Base-by-base conservation (phyloP, 2,888 invertebrate species). In the Molorchus minor region DNA sequence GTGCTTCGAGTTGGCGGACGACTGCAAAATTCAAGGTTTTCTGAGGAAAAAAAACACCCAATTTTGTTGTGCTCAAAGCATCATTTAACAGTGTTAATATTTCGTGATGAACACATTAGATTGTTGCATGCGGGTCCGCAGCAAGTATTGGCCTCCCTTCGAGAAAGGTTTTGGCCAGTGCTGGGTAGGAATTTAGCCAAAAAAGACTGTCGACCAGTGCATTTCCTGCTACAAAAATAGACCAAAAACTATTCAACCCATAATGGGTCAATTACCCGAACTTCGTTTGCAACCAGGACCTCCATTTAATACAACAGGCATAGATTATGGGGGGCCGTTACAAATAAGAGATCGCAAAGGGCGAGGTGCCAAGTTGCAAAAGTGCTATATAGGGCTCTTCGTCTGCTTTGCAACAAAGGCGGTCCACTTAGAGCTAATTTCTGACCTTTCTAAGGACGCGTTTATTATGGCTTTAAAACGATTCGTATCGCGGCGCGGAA, bases 311-410 rank as follows among this genome's bases (percentile, higher is more conserved):
- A 64, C 62, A 33, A 17, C 55, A 0, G 58, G 58, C 29, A 38
- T 62, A 10, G 68, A 70, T 44, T 69, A 62, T 38, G 68, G 63
- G 5, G 70, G 67, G n/a, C 67, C 65, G 3, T 56, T 68, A 49
- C 36, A 36, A 36, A 45, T 65, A 13, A 61, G 59, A n/a, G 66
- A 65, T 40, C 58, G 52, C 36, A 54, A 58, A 25, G 58, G 65
- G 21, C 43, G 65, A 4, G 60, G 63, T 45, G 54, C 51, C 4
- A 63, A 55, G 49, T 53, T 43, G 21, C 25, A 47, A 7, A 64
- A 69, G 21, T 20, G 57, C 8, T 69, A 65, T 35, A 49, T 70
- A 21, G 41, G 54, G 25, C 47, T 68, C 35, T 70, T 70, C 44
- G 45, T 70, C 41, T 70, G 68, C 41, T 56, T 66, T 21, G 21